Base-by-base conservation (phyloP, 2,888 invertebrate species). In the Harmothoe impar region DNA sequence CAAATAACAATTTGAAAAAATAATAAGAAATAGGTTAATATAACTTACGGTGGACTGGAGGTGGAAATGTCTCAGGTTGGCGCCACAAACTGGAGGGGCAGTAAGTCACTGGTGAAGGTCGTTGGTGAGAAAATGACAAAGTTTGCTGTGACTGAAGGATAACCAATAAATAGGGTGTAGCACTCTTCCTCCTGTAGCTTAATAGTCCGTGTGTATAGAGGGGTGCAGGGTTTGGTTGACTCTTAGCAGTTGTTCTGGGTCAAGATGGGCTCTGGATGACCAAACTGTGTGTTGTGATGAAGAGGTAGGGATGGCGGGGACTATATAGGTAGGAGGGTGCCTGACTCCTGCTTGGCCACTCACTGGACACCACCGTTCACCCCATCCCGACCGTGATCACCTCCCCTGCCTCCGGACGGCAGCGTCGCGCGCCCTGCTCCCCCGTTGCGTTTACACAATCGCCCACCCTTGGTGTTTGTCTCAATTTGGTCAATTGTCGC, bases 401-500 rank as follows among this genome's bases (percentile, higher is more conserved):
- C 1, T 33, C n/a, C 31, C 35, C 78, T 29, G 31, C 31, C 20
- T 78, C 84, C 29, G 43, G 84, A 84, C 35, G 43, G 62, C 20
- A 7, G 23, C 15, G 35, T 20, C 43, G 43, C 51, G 43, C 51
- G 35, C 43, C 43, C 84, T 20, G 84, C 23, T 35, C 52, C 1
- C 86, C 15, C 25, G 86, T 54, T 12, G 54, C 15, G 86, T 25
- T 52, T 29, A 54, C 56, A 86, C 86, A 86, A 86, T 86, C 86
- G 29, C 54, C 43, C 33, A 29, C 86, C 17, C 54, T 10, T 77
- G 29, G 25, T 89, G 89, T 89, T 89, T 89, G 89, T 89, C 72
- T 68, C 89, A 51, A 77, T 89, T 89, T 51, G 72, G 89, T 77
- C 89, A 89, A 89, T 89, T 77, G 72, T 68, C 51, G 68, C 72